A percentile compares a stretch with the other conserved stretches of the same genome.
Conservation (phyloP, 2,888 invertebrate genomes). For the Standfussiana lucernea region DNA sequence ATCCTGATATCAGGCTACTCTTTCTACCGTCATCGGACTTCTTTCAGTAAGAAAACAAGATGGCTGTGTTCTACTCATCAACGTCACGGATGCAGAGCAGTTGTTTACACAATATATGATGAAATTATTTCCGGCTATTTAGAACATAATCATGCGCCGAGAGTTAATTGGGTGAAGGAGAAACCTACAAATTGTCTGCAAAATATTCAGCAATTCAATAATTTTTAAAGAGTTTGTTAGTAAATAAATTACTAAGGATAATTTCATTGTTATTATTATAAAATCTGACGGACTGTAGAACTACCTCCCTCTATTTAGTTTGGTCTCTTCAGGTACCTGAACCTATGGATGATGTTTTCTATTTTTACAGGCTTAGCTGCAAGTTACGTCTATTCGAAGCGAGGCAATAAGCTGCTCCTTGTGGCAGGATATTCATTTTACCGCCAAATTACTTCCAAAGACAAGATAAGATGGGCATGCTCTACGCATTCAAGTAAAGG, state of each 20-base stretch:
- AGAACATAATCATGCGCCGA: no score
- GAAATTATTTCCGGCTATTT: no score
- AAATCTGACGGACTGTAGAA: not conserved
- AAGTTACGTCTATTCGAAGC: conserved; percentile 34
- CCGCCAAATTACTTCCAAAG: not conserved
- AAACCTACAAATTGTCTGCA: conserved; percentile 8
- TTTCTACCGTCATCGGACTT: no score
- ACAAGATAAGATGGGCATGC: conserved; percentile 33
- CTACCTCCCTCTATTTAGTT: not conserved
- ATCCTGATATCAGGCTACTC: not conserved
- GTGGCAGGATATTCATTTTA: conserved; percentile 35
- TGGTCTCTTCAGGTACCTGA: not conserved
- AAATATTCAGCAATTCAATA: not conserved
- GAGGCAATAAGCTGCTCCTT: conserved; percentile 33
- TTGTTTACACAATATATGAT: no score
- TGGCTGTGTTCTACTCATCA: no score
- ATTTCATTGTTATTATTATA: not conserved
- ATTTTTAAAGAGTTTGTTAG: not conserved
- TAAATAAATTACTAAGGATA: not conserved
- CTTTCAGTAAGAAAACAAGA: no score
- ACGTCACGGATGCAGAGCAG: no score
- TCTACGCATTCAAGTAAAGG: conserved; percentile 35
- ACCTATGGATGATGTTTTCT: not conserved
- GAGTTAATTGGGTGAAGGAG: conserved; percentile 15
- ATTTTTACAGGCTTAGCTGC: conserved; percentile 22